Base-by-base conservation (phyloP, 92 coral and sea anemone genomes). In the Isaurus tuberculatus region DNA sequence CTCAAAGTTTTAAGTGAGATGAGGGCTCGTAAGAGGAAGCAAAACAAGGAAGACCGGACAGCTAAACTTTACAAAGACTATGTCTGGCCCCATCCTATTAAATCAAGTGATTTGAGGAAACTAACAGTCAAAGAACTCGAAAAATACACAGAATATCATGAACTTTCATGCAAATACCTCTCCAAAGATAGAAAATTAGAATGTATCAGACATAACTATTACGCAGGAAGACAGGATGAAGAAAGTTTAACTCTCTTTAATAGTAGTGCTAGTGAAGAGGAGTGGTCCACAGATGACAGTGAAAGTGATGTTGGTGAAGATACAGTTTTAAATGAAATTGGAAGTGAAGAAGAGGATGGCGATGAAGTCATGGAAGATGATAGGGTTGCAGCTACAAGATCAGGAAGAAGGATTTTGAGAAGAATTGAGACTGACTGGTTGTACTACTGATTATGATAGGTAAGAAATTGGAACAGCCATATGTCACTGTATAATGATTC, bases 31-130 rank as follows among this genome's bases (percentile, higher is more conserved):
- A 44, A 44, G 51, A 44, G 51, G 15, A 44, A 44, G 11, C 46
- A 40, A 40, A 29, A 5, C 55, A 34, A 53, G 27, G 15, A 32
- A 17, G 79, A 72, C 26, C 46, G 37, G 46, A 15, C 23, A 32
- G 79, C 37, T 15, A 72, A 72, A 53, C 79, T 27, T 23, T 72
- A 72, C 79, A 34, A 34, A 29, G 79, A 72, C 48, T 72, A 72
- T 34, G 25, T 32, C 79, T 72, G 79, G 79, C 28, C 74, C 20
- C 20, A 69, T 17, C 74, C 27, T 32, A 42, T 69, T n/a, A n/a
- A n/a, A n/a, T n/a, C n/a, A n/a, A n/a, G n/a, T n/a, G n/a, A n/a
- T n/a, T n/a, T n/a, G n/a, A n/a, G n/a, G n/a, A n/a, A n/a, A n/a
- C n/a, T n/a, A n/a, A n/a, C n/a, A n/a, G n/a, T n/a, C n/a, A n/a